A percentile compares a stretch with the other conserved stretches of the same genome.
These are phyloP conservation scores for Idris sp. DNA, from an alignment of 1,140 invertebrate genomes.

Conservation along the genomic window DNA sequence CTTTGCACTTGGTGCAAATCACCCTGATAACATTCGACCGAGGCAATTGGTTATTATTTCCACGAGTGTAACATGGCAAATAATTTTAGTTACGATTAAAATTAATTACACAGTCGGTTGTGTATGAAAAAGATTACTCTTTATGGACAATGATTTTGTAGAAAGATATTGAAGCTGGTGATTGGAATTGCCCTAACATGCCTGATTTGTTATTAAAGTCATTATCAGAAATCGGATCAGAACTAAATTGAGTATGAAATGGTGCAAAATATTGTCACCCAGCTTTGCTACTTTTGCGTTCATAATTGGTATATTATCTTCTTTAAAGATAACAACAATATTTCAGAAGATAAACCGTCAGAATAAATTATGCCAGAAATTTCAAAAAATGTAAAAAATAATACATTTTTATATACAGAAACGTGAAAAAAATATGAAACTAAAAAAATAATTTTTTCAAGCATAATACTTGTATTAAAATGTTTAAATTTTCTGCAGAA, in stretches of 20 bases:
- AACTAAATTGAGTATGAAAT: slow-evolving; percentile 49
- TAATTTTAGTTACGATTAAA: slow-evolving; percentile 33
- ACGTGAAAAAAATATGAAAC: too few relatives aligned
- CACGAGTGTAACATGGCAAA: too few relatives aligned
- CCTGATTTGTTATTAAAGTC: slow-evolving; percentile 51
- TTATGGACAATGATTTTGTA: slow-evolving; percentile 20
- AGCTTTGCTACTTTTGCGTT: slow-evolving; percentile 14
- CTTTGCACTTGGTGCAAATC: too few relatives aligned
- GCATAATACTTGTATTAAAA: too few relatives aligned
- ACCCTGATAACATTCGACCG: too few relatives aligned
- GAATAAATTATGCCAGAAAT: too few relatives aligned
- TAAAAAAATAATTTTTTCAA: too few relatives aligned
- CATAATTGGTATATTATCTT: slow-evolving; percentile 42
- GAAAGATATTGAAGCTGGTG: slow-evolving; percentile 36
- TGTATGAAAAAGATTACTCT: slow-evolving; percentile 17
- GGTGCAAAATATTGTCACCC: slow-evolving; percentile 35
- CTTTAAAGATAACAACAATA: slow-evolving; percentile 1
- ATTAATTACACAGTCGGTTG: slow-evolving; percentile 16
- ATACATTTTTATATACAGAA: too few relatives aligned
- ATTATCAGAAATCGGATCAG: slow-evolving; percentile 47
- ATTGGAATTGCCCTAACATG: slow-evolving; percentile 45
- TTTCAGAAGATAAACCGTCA: slow-evolving; percentile 12
- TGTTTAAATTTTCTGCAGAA: too few relatives aligned
- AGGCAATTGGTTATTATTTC: too few relatives aligned
- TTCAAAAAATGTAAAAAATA: too few relatives aligned